Conservation (phyloP, 2,797 vertebrate genomes). For the Scarus forsteni region DNA sequence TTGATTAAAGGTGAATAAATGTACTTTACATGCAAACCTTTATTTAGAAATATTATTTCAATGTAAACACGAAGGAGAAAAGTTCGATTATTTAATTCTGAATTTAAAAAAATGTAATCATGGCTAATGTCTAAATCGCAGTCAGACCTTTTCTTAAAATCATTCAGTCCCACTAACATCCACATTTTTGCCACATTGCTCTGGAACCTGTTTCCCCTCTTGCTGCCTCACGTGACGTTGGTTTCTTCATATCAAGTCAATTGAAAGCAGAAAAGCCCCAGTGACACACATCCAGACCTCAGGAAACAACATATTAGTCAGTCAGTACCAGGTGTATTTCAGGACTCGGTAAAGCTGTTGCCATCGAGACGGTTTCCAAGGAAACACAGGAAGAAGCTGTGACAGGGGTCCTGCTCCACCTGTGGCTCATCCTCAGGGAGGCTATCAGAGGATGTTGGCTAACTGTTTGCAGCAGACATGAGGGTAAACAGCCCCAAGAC, state of each 20-base stretch:
- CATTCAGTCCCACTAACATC: no score
- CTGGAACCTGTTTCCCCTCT: constrained; percentile 7
- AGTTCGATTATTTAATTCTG: no score
- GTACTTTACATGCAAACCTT: no score
- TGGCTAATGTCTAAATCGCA: no score
- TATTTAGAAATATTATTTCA: no score
- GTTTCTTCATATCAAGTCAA: constrained; percentile 2
- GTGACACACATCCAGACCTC: constrained; percentile 42
- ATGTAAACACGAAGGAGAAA: no score
- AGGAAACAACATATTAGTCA: constrained; percentile 54
- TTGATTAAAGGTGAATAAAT: no score
- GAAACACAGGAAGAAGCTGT: constrained; percentile 78
- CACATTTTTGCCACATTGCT: not conserved
- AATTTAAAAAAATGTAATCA: no score
- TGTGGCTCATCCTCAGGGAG: constrained; percentile 74
- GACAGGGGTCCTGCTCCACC: constrained; percentile 82
- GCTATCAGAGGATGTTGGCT: constrained; percentile 34
- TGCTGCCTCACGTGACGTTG: not conserved
- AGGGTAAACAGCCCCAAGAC: not conserved
- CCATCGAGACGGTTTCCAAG: constrained; percentile 81
- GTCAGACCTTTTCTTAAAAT: no score
- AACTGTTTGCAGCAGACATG: constrained; percentile 4
- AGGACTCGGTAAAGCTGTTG: constrained; percentile 78
- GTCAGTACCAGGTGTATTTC: constrained; percentile 66
- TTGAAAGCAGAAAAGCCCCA: constrained; percentile 27